Evolutionary conservation across 2,113 vertebrate species (phyloP).

Genomic region (Agapornis roseicollis): DNA sequence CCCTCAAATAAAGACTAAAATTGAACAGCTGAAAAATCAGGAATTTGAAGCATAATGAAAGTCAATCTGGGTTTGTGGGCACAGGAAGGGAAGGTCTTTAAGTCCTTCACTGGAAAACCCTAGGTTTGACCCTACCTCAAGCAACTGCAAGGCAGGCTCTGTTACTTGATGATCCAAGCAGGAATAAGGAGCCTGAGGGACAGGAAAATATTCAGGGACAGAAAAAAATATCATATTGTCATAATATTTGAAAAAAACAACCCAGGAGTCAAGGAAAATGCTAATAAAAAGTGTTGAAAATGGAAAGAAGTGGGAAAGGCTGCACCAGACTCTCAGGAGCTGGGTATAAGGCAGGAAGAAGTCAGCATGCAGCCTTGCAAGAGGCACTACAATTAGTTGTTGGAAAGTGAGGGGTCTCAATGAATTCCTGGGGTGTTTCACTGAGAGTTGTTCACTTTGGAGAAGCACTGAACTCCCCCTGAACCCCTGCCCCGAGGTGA

Average conservation of each 20-base stretch:
- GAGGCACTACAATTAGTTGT: neutral
- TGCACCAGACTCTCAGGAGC: accelerated
- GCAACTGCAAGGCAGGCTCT: neutral
- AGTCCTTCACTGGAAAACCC: neutral
- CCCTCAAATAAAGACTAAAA: neutral
- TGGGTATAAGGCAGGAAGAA: neutral
- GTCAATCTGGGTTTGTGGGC: neutral
- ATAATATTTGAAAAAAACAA: neutral
- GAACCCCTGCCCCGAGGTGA: neutral
- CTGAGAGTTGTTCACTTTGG: neutral
- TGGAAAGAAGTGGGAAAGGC: neutral
- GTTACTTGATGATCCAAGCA: neutral
- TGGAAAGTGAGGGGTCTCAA: accelerated
- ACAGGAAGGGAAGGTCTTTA: neutral
- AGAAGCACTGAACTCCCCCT: conserved; percentile 6
- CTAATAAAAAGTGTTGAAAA: neutral
- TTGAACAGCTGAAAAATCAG: neutral
- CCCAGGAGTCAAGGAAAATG: neutral
- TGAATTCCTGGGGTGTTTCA: neutral
- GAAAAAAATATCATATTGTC: neutral
- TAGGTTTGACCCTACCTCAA: too few relatives aligned
- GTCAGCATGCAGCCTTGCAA: neutral
- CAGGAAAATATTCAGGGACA: neutral
- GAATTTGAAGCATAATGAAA: neutral
- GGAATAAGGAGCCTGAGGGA: neutral